phyloP scores from a whole-genome alignment of 2,113 vertebrate genomes.

The Notechis scutatus region DNA sequence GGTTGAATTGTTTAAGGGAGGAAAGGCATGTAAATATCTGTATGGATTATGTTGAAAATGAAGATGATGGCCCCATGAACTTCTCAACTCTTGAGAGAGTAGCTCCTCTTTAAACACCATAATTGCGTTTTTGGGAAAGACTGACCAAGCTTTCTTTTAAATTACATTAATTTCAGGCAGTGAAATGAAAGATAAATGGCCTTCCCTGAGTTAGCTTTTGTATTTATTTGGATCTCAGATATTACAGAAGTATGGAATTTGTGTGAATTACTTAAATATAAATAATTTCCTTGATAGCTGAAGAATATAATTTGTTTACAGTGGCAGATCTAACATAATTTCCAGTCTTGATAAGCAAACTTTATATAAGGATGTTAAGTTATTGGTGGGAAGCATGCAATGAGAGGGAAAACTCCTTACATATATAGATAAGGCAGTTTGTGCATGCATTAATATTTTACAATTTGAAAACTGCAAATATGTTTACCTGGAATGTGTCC shows the following conservation, averaged over 20 bases:
- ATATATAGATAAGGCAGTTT: not conserved
- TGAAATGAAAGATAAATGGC: not conserved
- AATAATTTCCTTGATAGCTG: not conserved
- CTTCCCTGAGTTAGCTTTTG: not conserved
- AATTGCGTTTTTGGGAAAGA: not conserved
- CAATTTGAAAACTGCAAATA: not conserved
- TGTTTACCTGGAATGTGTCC: not conserved
- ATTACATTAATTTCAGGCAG: not conserved
- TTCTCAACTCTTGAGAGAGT: conserved; percentile 13
- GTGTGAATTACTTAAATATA: not conserved
- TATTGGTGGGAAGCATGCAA: not conserved
- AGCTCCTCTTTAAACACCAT: not conserved
- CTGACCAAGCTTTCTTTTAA: not conserved
- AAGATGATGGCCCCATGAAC: conserved; percentile 11
- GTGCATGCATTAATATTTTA: not conserved
- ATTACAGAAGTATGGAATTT: not conserved
- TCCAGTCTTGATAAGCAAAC: not conserved
- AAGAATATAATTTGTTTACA: not conserved
- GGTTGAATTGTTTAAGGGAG: not conserved
- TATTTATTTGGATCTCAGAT: not conserved
- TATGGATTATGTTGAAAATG: not conserved
- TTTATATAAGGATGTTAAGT: not conserved
- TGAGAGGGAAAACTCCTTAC: not conserved
- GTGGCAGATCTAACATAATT: not conserved
- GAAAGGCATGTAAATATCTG: conserved; percentile 22